phyloP scores from a whole-genome alignment of 1,140 invertebrate genomes.

The Pteromalus puparum region DNA sequence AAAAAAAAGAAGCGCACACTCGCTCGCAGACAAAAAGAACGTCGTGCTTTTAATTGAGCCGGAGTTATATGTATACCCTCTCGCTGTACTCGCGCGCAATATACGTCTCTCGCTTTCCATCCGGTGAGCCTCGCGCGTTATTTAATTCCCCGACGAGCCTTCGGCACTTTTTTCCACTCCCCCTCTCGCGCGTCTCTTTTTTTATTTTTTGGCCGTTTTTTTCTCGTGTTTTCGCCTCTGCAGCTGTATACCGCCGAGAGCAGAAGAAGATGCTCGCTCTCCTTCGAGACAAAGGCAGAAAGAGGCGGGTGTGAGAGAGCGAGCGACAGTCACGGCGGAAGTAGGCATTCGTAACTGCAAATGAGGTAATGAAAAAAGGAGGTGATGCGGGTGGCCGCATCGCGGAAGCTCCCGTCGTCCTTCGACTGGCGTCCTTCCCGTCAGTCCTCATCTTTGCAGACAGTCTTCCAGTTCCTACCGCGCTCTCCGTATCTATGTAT shows the following conservation, averaged over 20 bases:
- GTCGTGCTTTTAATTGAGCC: conserved; percentile 10
- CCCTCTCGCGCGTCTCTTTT: background rate
- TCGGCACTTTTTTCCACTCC: conserved; percentile 9
- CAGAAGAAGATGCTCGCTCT: background rate
- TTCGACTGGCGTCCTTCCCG: background rate
- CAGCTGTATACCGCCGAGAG: no score
- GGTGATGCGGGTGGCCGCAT: background rate
- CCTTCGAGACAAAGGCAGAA: background rate
- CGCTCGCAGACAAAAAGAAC: background rate
- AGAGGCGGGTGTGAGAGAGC: background rate
- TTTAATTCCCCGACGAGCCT: conserved; percentile 12
- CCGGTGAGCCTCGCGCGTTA: background rate
- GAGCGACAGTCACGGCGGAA: background rate
- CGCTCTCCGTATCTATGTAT: background rate
- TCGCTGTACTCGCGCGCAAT: background rate
- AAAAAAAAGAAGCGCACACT: background rate
- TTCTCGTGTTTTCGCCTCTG: no score
- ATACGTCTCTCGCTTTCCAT: conserved; percentile 3
- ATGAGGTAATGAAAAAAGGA: conserved; percentile 31
- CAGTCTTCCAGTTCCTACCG: no score
- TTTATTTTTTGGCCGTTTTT: background rate
- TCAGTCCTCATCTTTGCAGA: no score
- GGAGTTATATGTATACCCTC: background rate
- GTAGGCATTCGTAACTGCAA: conserved; percentile 31
- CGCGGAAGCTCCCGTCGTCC: background rate